Base-by-base conservation (phyloP, 2,888 invertebrate species). In the Aspidapion aeneum region DNA sequence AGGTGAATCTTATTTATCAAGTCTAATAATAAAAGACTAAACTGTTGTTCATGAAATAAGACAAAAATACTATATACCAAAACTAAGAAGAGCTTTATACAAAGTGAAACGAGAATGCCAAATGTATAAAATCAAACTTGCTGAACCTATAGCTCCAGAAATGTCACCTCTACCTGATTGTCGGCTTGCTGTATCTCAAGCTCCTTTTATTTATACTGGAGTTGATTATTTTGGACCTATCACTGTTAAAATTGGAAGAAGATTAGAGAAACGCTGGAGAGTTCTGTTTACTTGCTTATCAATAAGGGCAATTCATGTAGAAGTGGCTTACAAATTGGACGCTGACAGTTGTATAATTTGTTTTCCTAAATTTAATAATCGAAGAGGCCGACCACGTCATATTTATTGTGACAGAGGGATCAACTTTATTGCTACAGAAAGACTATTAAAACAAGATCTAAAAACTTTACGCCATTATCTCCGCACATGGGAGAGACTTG, bases 151-250 rank as follows among this genome's bases (percentile, higher is more conserved):
- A 21, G 18, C 18, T 18, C 64, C 61, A 1, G 64, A 64, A 57
- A 64, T 64, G 55, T 64, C 64, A 18, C 58, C 58, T 0, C 50
- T 64, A 49, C 64, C 55, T 12, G 50, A 22, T 17, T 64, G 55
- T 21, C 3, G 9, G 2, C 55, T 20, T 64, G 21, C 54, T 21
- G 19, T 3, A 21, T 48, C 17, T 52, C 66, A 50, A n/a, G n/a
- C n/a, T n/a, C n/a, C n/a, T n/a, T 66, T 63, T 21, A 61, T 56
- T 21, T 57, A 52, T n/a, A 59, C 60, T 18, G 63, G 60, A 12
- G 50, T 66, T 5, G 66, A 66, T 51, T 66, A 35, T 22, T 63
- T 62, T 57, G 63, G 66, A 1, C 63, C 66, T 48, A 61, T 66
- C 16, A 35, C 21, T 49, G 62, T 64, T 18, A 22, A 18, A n/a